Conservation (phyloP, 2,797 vertebrate genomes). For the Okamejei kenojei region DNA sequence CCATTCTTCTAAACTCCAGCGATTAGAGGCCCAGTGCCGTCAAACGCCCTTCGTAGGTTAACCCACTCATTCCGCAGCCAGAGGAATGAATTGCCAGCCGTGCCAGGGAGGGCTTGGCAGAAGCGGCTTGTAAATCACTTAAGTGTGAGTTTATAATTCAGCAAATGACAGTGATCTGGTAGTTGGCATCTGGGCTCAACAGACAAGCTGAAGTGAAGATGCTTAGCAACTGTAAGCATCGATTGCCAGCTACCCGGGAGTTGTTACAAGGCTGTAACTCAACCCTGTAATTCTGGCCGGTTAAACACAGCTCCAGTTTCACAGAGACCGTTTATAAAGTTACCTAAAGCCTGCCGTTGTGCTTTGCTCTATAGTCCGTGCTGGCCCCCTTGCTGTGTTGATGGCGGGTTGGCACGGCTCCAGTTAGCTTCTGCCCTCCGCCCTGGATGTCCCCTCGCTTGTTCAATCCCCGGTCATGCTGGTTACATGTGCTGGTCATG, state of each 20-base stretch:
- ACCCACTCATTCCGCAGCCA: background rate
- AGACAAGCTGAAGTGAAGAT: background rate
- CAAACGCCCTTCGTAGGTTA: no score
- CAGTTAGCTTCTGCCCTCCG: background rate
- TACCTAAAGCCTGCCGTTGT: background rate
- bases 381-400: background rate
- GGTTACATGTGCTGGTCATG: background rate
- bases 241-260: background rate
- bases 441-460: background rate
- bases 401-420: background rate
- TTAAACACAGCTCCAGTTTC: background rate
- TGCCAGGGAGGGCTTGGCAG: background rate
- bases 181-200: background rate
- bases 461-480: background rate
- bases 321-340: background rate
- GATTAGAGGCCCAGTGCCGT: no score
- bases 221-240: background rate
- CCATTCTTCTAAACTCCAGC: no score
- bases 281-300: background rate
- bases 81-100: background rate
- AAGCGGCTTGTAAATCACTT: background rate
- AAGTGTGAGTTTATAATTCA: background rate
- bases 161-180: background rate
- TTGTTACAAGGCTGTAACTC: background rate
- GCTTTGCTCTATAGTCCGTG: background rate